Base-by-base conservation (phyloP, 2,888 invertebrate genomes). In the Pristionchus japonicus region DNA sequence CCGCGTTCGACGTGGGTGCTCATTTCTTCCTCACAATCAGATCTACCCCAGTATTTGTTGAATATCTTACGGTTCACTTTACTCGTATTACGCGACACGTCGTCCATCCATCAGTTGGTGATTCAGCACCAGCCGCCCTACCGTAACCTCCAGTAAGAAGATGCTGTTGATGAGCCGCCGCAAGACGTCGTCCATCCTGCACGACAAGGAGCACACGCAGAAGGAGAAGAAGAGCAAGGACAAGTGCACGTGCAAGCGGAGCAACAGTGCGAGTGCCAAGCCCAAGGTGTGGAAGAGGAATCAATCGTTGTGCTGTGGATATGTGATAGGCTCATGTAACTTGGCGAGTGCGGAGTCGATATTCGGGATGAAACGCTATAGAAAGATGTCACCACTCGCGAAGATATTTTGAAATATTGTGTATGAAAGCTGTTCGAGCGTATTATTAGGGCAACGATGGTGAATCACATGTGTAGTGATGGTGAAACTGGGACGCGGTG, bases 121-220 rank as follows among this genome's bases (percentile, higher is more conserved):
- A 83, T 31, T 84, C 40, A 43, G 34, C 84, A 1, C 34, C 84
- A 7, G 13, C 84, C 84, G 84, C n/a, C 31, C 11, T 84, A 34
- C 37, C 23, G 17, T 27, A 57, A 57, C 37, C 31, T 27, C 9
- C n/a, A n/a, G n/a, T n/a, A n/a, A n/a, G n/a, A n/a, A n/a, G 20
- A 87, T 87, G 87, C 77, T 87, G 34, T 52, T 87, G 87, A 87
- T 87, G 87, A 87, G 87, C 43, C 40, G 87, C 74, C 34, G 77
- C 20, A 87, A 87, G 87, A 87, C 87, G 57, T 52, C 86, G 31
- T 86, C 77, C 20, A 77, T 77, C 20, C 43, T 77, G 11, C 77
- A 64, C 31, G 86, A 86, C 23, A 86, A 86, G 43, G 84, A 82
- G 34, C 82, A 82, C 49, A 82, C 64, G 47, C 27, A 27, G 13